Evolutionary conservation across 2,888 invertebrate genomes (phyloP).

Genomic region (Nezara viridula): DNA sequence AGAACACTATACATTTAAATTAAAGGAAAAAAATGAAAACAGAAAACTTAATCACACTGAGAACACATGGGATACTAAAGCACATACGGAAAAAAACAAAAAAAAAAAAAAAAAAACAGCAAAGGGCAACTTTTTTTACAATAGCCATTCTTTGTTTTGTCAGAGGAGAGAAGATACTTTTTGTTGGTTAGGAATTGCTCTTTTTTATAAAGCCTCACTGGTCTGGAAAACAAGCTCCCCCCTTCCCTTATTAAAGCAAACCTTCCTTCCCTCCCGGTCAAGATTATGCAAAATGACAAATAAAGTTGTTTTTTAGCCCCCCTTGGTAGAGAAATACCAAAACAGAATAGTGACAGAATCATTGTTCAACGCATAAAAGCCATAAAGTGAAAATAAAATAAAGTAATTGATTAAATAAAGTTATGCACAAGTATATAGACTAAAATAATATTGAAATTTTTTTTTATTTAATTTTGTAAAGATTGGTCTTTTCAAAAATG

Average conservation of each 20-base stretch:
- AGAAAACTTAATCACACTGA: background rate
- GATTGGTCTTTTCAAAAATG: too few species aligned
- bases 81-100: too few species aligned
- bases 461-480: too few species aligned
- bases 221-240: conserved; percentile 35
- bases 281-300: conserved; percentile 31
- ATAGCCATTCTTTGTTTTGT: conserved; percentile 1
- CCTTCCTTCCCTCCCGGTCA: background rate
- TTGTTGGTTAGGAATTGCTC: conserved; percentile 36
- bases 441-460: too few species aligned
- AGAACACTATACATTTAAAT: background rate
- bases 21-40: background rate
- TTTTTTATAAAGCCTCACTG: conserved; percentile 19
- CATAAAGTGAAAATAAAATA: background rate
- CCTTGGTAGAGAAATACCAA: background rate
- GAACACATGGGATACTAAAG: background rate
- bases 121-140: background rate
- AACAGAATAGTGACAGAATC: background rate
- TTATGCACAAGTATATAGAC: too few species aligned
- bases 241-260: conserved; percentile 14
- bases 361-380: background rate
- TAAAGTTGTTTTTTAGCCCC: background rate
- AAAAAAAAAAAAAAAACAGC: background rate
- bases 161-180: background rate
- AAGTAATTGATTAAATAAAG: background rate